Conservation (phyloP, 2,797 vertebrate genomes). For the Echiichthys vipera region DNA sequence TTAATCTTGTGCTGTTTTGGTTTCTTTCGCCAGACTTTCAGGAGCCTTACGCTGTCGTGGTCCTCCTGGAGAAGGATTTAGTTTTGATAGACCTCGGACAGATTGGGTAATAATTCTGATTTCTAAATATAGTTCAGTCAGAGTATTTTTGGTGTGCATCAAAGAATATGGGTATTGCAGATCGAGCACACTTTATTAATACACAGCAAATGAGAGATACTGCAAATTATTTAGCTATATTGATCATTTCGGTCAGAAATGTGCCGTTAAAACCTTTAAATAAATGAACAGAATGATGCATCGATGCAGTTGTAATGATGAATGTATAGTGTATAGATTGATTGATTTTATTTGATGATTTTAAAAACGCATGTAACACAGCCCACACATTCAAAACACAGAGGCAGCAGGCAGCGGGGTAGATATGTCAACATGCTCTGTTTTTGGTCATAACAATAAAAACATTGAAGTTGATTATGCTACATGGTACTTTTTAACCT, state of each 20-base stretch:
- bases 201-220: not conserved
- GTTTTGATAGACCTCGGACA: conserved; percentile 98
- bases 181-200: not conserved
- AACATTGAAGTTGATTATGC: too few relatives aligned
- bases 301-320: too few relatives aligned
- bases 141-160: not conserved
- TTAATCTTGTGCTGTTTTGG: conserved; percentile 10
- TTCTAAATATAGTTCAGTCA: conserved; percentile 12
- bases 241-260: conserved; percentile 6
- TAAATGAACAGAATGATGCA: not conserved
- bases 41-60: conserved; percentile 97
- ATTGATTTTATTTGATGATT: too few relatives aligned
- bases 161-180: not conserved
- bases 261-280: conserved; percentile 6
- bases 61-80: conserved; percentile 97
- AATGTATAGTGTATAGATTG: not conserved
- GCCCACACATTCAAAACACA: too few relatives aligned
- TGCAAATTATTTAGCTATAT: not conserved
- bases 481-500: too few relatives aligned
- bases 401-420: too few relatives aligned
- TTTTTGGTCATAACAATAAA: too few relatives aligned
- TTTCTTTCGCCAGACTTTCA: conserved; percentile 91
- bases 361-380: too few relatives aligned
- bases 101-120: conserved; percentile 89
- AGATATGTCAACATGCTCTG: too few relatives aligned